Evolutionary conservation across 2,797 vertebrate species (phyloP).

Genomic region (Nannoperca obscura): DNA sequence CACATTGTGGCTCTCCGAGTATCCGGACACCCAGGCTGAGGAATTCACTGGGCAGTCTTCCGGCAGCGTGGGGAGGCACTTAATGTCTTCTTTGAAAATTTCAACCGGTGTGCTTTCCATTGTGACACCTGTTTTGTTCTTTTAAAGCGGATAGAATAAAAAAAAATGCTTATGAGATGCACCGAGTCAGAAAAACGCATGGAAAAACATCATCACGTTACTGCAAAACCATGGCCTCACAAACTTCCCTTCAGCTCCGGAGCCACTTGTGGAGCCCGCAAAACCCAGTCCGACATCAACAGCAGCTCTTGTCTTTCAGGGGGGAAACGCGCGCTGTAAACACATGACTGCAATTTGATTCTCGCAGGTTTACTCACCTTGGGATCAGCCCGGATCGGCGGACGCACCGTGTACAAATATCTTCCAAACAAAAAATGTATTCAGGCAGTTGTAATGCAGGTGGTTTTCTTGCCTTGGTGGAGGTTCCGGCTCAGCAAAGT

Average conservation of each 20-base stretch:
- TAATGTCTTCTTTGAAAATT: constrained; percentile 89
- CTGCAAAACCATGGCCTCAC: not conserved
- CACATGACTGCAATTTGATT: constrained; percentile 1
- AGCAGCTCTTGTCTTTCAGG: not conserved
- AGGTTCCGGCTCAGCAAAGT: constrained; percentile 71
- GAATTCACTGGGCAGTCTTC: constrained; percentile 79
- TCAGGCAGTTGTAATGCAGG: not conserved
- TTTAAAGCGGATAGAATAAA: not conserved
- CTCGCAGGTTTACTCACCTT: constrained; percentile 68
- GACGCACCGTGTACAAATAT: not conserved
- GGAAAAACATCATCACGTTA: not conserved
- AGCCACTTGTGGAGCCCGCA: constrained; percentile 40
- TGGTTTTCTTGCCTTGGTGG: constrained; percentile 17
- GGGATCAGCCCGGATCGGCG: not conserved
- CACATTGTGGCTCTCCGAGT: constrained; percentile 78
- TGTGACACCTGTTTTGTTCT: constrained; percentile 47
- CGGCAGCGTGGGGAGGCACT: constrained; percentile 81
- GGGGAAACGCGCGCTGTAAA: constrained; percentile 7
- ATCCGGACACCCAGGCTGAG: constrained; percentile 73
- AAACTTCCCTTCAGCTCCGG: constrained; percentile 3
- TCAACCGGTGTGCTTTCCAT: constrained; percentile 91
- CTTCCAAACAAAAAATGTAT: not conserved
- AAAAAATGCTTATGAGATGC: not conserved
- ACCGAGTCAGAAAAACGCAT: constrained; percentile 12
- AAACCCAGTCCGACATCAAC: constrained; percentile 19